Conservation (phyloP, 2,113 vertebrate species). For the Myrmecobius fasciatus region DNA sequence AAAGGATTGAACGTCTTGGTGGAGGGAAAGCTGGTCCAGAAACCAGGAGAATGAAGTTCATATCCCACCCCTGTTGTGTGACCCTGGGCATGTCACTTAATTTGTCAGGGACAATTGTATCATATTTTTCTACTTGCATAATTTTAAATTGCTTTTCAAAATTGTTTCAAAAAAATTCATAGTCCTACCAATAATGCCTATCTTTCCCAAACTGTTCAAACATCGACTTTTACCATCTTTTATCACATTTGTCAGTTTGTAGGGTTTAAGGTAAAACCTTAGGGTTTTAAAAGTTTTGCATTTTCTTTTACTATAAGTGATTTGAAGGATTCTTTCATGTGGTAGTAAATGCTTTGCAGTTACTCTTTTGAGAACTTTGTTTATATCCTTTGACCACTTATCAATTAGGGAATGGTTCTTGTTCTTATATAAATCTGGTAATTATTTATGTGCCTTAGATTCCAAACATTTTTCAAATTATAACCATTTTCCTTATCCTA, state of each 20-base stretch:
- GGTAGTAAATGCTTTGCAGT: not conserved
- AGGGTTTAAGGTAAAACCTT: not conserved
- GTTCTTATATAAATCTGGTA: too few species aligned
- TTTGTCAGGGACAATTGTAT: too few species aligned
- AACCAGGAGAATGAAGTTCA: not conserved
- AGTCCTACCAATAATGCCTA: not conserved
- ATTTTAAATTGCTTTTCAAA: not conserved
- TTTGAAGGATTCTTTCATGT: not conserved
- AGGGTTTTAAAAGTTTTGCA: not conserved
- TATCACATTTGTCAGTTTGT: not conserved
- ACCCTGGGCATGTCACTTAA: not conserved
- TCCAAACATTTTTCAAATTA: too few species aligned
- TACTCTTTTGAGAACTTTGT: not conserved
- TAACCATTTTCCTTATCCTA: too few species aligned
- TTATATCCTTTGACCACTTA: too few species aligned
- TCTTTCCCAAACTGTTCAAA: not conserved
- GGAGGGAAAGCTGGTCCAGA: not conserved
- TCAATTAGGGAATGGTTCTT: too few species aligned
- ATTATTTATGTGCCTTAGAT: too few species aligned
- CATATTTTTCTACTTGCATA: not conserved
- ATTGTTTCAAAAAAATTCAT: not conserved
- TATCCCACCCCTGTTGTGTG: not conserved
- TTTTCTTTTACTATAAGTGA: not conserved
- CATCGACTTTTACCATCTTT: not conserved
- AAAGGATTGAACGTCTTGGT: not conserved